These are phyloP conservation scores for Etheostoma cragini DNA, from an alignment of 2,113 vertebrate genomes.

Conservation along the genomic window DNA sequence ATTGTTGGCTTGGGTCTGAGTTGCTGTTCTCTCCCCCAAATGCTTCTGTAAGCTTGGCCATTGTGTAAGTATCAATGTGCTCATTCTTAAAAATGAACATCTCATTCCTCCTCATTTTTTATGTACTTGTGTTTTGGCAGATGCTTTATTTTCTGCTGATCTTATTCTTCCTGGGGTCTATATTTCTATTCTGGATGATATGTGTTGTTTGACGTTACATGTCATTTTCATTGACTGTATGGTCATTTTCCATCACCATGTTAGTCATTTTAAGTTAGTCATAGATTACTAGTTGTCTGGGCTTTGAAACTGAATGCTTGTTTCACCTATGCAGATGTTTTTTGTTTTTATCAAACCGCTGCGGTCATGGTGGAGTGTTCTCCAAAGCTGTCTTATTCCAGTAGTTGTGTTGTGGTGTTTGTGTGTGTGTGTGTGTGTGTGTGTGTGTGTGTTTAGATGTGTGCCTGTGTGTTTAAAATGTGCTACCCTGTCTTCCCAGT, in stretches of 20 bases:
- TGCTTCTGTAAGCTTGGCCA: constrained; percentile 96
- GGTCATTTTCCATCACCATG: neutral
- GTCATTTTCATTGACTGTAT: neutral
- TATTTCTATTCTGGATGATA: constrained; percentile 14
- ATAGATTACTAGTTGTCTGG: neutral
- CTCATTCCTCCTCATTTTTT: constrained; percentile 49
- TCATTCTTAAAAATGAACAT: constrained; percentile 51
- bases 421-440: neutral
- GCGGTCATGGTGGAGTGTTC: neutral
- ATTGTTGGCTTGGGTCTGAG: constrained; percentile 83
- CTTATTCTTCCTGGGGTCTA: neutral
- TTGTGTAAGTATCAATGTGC: constrained; percentile 92
- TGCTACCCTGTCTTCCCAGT: constrained; percentile 76
- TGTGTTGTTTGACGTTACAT: neutral
- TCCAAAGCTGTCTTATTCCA: neutral
- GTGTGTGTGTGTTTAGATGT: neutral
- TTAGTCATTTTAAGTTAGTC: neutral
- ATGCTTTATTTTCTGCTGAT: constrained; percentile 52
- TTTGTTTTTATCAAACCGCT: neutral
- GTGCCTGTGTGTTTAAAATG: neutral
- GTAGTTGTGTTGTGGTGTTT: neutral
- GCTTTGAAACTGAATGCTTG: neutral
- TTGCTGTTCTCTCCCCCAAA: constrained; percentile 84
- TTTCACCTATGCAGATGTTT: neutral
- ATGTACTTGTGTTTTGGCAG: constrained; percentile 34